phyloP scores from a whole-genome alignment of 2,113 vertebrate species.

The Scytalopus superciliaris region DNA sequence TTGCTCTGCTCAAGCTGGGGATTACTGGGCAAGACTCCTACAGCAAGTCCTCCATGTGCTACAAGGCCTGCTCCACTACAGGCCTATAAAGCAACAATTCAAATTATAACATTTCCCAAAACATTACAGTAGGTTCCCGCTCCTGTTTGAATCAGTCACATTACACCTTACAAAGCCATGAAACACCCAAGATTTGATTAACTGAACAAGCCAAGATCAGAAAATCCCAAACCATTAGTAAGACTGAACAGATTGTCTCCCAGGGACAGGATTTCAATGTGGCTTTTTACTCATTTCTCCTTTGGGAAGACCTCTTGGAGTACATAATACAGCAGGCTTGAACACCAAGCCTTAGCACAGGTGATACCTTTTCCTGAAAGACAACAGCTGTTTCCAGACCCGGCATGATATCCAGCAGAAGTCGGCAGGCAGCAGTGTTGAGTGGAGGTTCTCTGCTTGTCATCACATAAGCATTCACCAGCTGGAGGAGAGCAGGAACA shows the following conservation, averaged over 20 bases:
- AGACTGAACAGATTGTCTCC: not conserved
- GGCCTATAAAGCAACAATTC: not conserved
- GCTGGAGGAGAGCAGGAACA: constrained; percentile 71
- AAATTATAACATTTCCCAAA: not conserved
- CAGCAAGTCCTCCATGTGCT: not conserved
- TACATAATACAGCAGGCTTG: not conserved
- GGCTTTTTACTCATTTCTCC: not conserved
- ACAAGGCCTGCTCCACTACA: not conserved
- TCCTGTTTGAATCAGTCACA: not conserved
- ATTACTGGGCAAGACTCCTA: not conserved
- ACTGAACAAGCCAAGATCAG: not conserved
- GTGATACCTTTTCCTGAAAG: constrained; percentile 93
- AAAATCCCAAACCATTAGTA: not conserved
- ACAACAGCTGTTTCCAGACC: constrained; percentile 96
- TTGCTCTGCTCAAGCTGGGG: not conserved
- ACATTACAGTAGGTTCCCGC: not conserved
- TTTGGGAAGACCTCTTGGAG: not conserved
- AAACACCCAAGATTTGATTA: not conserved
- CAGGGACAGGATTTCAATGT: not conserved
- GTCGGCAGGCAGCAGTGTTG: constrained; percentile 92
- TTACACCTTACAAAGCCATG: not conserved
- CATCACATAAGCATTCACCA: constrained; percentile 98
- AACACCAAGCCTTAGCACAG: not conserved
- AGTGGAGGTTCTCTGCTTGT: constrained; percentile 92
- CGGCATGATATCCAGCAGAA: constrained; percentile 97